Base-by-base conservation (phyloP, 2,113 vertebrate species). In the Meleagris gallopavo region DNA sequence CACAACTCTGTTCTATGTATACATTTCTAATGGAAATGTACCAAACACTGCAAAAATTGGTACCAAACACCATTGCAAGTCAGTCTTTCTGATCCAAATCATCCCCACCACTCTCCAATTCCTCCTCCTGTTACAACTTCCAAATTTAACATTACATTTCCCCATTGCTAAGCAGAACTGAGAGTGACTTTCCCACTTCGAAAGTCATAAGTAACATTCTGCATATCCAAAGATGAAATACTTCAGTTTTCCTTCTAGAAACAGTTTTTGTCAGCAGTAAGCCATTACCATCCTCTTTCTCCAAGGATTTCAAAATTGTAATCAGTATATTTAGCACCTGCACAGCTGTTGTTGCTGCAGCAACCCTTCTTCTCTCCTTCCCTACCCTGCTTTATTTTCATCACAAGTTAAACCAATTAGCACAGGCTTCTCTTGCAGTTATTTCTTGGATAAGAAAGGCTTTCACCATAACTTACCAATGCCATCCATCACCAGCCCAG, bases 331-430 rank as follows among this genome's bases (percentile, higher is more conserved):
- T 88, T 75, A 88, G 34, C 25, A 74, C 83, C 83, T 8, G 34
- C 65, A 74, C 73, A 94, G 83, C 43, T 92, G 95, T 86, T 91
- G 72, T 74, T 92, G 65, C 76, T 95, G 92, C 76, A 86, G 80
- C 83, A 94, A 89, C 30, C 67, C 60, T 27, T 92, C 32, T 57
- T n/a, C 55, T 60, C 60, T 83, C 83, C 83, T 77, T 83, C 46
- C 7, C 27, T 22, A 83, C 27, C 67, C 36, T 64, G 38, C 70
- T 40, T 83, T 91, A 52, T 16, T 90, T 90, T 61, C 91, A 86
- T 81, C 50, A 75, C 79, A 91, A 83, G 57, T 92, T 94, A 75
- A 88, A 88, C 77, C 64, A 74, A 88, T 81, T 67, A 74, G 32
- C 14, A 41, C 32, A 86, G 41, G 52, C 32, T 90, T 81, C n/a